A percentile compares a stretch with the other conserved stretches of the same genome.
Conservation (phyloP, 2,888 invertebrate species). For the Unio delphinus region DNA sequence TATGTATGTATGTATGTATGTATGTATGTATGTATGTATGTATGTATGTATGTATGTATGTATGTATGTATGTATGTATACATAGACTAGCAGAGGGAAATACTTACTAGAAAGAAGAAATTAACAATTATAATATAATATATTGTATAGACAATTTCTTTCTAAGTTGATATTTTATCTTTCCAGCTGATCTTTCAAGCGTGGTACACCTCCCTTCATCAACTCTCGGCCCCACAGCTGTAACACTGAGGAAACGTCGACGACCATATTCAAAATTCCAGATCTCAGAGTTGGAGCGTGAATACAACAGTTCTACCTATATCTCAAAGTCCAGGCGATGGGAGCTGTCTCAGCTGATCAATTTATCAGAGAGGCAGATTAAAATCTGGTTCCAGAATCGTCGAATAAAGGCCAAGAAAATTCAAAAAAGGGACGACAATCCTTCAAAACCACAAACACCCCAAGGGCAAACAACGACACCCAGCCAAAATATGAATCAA, state of each 20-base stretch:
- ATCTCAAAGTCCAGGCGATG: slow-evolving; percentile 98
- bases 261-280: slow-evolving; percentile 99
- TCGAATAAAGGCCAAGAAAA: slow-evolving; percentile 69
- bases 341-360: slow-evolving; percentile 96
- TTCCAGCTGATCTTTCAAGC: slow-evolving; percentile 57
- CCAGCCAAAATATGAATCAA: too few species aligned
- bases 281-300: slow-evolving; percentile 95
- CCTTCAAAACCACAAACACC: too few species aligned
- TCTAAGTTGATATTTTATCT: not conserved
- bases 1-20: too few species aligned
- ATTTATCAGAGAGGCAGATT: slow-evolving; percentile 74
- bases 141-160: too few species aligned
- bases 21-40: too few species aligned
- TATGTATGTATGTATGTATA: too few species aligned
- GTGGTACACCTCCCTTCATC: slow-evolving; percentile 63
- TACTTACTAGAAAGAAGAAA: too few species aligned
- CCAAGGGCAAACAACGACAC: too few species aligned
- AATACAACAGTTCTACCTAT: slow-evolving; percentile 97
- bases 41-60: too few species aligned
- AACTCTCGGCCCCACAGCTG: slow-evolving; percentile 62
- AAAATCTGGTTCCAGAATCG: slow-evolving; percentile 72
- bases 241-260: slow-evolving; percentile 84
- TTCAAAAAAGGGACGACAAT: slow-evolving; percentile 55
- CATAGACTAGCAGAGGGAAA: too few species aligned
- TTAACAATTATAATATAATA: too few species aligned